Percentiles rank a stretch among this genome's conserved stretches.
These are phyloP conservation scores for Herminia tarsipennalis DNA, from an alignment of 2,888 invertebrate species.

Conservation along the genomic window DNA sequence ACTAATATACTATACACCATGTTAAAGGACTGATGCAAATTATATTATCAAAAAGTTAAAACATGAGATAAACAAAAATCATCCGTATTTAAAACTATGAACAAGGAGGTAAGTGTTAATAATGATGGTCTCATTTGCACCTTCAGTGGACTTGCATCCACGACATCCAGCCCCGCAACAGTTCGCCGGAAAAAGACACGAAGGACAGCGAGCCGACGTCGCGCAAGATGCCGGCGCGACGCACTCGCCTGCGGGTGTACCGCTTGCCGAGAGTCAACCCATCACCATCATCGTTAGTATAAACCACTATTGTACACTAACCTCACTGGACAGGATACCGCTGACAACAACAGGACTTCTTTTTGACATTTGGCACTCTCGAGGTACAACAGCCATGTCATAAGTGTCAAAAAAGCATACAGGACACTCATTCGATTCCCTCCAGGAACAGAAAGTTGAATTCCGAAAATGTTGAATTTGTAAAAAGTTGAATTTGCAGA, in stretches of 20 bases:
- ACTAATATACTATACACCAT: too few species aligned
- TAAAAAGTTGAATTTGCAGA: too few species aligned
- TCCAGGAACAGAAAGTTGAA: too few species aligned
- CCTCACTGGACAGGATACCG: too few species aligned
- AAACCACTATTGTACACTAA: not conserved
- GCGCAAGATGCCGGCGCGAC: slow-evolving; percentile 33
- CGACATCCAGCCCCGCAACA: slow-evolving; percentile 91
- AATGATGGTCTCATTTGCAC: not conserved
- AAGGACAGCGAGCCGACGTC: slow-evolving; percentile 49
- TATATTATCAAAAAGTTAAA: too few species aligned
- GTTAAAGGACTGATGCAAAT: too few species aligned
- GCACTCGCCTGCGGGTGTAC: slow-evolving; percentile 33
- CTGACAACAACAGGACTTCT: too few species aligned
- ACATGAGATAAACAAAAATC: not conserved
- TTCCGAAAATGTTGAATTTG: too few species aligned
- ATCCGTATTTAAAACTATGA: not conserved
- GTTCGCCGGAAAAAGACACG: slow-evolving; percentile 53
- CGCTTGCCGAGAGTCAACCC: slow-evolving; percentile 42
- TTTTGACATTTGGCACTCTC: too few species aligned
- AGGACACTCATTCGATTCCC: too few species aligned
- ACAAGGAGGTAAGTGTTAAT: not conserved
- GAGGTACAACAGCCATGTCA: too few species aligned
- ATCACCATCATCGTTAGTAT: slow-evolving; percentile 30
- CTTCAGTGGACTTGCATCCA: slow-evolving; percentile 96
- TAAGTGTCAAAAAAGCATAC: too few species aligned